Percentiles rank a stretch among this genome's conserved stretches.
Evolutionary conservation across 2,888 invertebrate species (phyloP).

Genomic region (Anagyrus pseudococci): DNA sequence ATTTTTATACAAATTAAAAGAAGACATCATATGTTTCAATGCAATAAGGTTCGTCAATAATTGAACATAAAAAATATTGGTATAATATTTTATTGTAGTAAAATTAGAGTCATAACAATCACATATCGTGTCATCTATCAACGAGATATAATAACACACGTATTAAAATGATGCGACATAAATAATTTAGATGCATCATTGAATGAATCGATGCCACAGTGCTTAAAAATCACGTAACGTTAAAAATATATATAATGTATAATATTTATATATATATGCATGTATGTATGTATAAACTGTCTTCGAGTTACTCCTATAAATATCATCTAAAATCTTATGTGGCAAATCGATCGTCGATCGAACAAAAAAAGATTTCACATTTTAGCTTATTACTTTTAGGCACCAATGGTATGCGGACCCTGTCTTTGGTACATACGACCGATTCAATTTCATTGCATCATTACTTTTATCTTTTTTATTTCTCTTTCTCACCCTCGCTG

Average conservation of each 20-base stretch:
- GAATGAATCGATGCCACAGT: conserved; percentile 56
- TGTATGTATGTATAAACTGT: conserved; percentile 59
- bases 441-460: conserved; percentile 55
- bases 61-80: conserved; percentile 39
- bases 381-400: conserved; percentile 56
- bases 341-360: conserved; percentile 60
- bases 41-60: conserved; percentile 17
- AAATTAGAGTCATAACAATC: conserved; percentile 63
- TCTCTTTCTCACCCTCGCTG: background rate
- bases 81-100: conserved; percentile 60
- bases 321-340: conserved; percentile 60
- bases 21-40: background rate
- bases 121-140: conserved; percentile 61
- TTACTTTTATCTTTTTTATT: conserved; percentile 23
- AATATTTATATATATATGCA: conserved; percentile 50
- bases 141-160: conserved; percentile 61
- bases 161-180: conserved; percentile 60
- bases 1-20: background rate
- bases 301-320: conserved; percentile 59
- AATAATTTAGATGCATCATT: conserved; percentile 59
- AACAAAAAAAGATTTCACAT: conserved; percentile 55
- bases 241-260: conserved; percentile 56
- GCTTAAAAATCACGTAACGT: conserved; percentile 62
- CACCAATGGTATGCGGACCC: conserved; percentile 63
- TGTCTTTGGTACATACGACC: conserved; percentile 63